Evolutionary conservation across 1,140 invertebrate species (phyloP), one percentile per base, ranked within the genome.

Genomic region (Caerostris darwini): DNA sequence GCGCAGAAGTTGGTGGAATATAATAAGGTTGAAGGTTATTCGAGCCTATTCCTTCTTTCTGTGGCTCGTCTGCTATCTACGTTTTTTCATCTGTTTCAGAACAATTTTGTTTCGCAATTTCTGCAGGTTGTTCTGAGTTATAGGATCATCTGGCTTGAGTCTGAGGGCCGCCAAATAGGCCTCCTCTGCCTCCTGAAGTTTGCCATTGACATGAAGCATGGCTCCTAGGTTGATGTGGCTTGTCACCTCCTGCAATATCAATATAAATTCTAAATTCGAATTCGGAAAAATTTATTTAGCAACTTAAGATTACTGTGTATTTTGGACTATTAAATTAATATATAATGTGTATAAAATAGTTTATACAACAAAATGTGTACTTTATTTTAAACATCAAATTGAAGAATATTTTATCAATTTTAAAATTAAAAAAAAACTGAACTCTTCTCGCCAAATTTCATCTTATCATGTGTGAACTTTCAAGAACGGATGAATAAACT

Each of bases 171-270:
- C 97, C 92, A 97, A 96, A 96, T 99, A 99, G 87, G 98, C 97
- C 7, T 97, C 96, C 56, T 98, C 98, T 2, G 99, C 99, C 95
- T 99, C 98, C 17, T 96, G 96, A 93, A 98, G 98, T 96, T 99
- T 98, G 8, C 98, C 98, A 96, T 99, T 98, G 87, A 99, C 96
- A 96, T 99, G 98, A 58, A 99, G 96, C 95, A 99, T 99, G 77
- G 98, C 98, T 17, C 98, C 99, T 57, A 99, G 96, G 96, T 99
- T 99, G 95, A 98, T 98, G 96, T 99, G 98, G 90, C 98, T 98
- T 90, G 98, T 97, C 0, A 98, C 97, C 95, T 99, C 98, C 97
- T 98, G 97, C 34, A 96, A 96, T 34, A 34, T 34, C 34, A 94
- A 34, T 2, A 34, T 34, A 34, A 34, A 34, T 34, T 34, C 34